These are phyloP conservation scores for Drosophila mayri DNA, from an alignment of 1,140 invertebrate species.

Conservation along the genomic window DNA sequence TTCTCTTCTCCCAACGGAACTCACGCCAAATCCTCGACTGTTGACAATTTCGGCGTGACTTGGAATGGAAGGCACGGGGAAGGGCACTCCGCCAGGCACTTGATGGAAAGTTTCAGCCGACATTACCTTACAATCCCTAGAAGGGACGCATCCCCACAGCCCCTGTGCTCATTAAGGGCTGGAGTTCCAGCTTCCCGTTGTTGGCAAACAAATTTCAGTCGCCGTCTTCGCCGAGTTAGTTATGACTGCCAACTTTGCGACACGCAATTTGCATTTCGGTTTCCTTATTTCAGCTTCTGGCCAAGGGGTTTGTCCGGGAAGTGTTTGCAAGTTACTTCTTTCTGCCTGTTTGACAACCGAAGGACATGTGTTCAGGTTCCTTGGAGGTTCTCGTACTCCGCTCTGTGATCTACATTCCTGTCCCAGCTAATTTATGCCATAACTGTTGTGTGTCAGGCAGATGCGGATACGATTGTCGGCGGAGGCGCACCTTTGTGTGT, in stretches of 20 bases:
- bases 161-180: conserved; percentile 56
- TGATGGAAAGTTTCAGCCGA: conserved; percentile 66
- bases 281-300: conserved; percentile 3
- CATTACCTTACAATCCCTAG: conserved; percentile 58
- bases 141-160: conserved; percentile 9
- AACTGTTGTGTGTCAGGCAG: conserved; percentile 28
- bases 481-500: conserved; percentile 50
- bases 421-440: conserved; percentile 69
- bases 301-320: conserved; percentile 33
- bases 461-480: conserved; percentile 38
- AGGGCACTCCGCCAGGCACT: conserved; percentile 18
- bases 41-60: conserved; percentile 45
- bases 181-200: conserved; percentile 41
- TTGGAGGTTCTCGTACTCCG: conserved; percentile 12
- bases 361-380: conserved; percentile 45
- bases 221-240: conserved; percentile 63
- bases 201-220: conserved; percentile 76
- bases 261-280: conserved; percentile 70
- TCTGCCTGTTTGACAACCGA: conserved; percentile 45
- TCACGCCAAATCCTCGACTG: conserved; percentile 40
- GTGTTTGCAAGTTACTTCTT: conserved; percentile 73
- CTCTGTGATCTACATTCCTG: neutral
- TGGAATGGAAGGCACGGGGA: conserved; percentile 4
- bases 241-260: conserved; percentile 63
- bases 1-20: neutral